Evolutionary conservation across 2,888 invertebrate genomes (phyloP), one percentile per base, ranked within the genome.

Genomic region (Andrena marginata): DNA sequence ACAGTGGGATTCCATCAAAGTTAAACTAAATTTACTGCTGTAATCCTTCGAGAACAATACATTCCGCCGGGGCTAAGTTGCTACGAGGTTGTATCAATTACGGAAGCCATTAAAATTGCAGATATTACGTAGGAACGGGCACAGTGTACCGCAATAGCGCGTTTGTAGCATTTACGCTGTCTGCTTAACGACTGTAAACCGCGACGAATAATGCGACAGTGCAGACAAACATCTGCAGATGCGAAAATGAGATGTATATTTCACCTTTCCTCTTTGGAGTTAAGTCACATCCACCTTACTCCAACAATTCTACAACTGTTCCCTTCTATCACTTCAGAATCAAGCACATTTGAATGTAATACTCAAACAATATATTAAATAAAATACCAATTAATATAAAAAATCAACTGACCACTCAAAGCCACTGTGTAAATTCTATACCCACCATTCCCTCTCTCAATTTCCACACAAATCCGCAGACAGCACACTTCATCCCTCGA

Each of bases 31-130:
- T 60, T 60, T 29, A 2, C 26, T 16, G 29, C 29, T 60, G 26
- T 29, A 60, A 60, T 60, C 60, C 60, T 29, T 29, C 13, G 20
- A 20, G 13, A 20, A 31, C 60, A 16, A 60, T 60, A 56, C 60
- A 60, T 29, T 60, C 29, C 60, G 26, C 29, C 29, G 16, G 29
- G 7, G 60, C 16, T 60, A 29, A 60, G 20, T 60, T 31, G 42
- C 60, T 10, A 16, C 60, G 20, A 31, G 13, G 60, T 29, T 60
- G 29, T 20, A 16, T 56, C 56, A 56, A 56, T 56, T 56, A 56
- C 23, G 56, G 56, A 56, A 56, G 56, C 13, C 26, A 23, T 13
- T 56, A 69, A 56, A 56, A 26, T 56, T 56, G 31, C 69, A 35
- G 56, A 68, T 56, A 56, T 69, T 29, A 56, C 35, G 33, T 35